Conservation (phyloP, 2,797 vertebrate species). For the Hemibagrus guttatus region DNA sequence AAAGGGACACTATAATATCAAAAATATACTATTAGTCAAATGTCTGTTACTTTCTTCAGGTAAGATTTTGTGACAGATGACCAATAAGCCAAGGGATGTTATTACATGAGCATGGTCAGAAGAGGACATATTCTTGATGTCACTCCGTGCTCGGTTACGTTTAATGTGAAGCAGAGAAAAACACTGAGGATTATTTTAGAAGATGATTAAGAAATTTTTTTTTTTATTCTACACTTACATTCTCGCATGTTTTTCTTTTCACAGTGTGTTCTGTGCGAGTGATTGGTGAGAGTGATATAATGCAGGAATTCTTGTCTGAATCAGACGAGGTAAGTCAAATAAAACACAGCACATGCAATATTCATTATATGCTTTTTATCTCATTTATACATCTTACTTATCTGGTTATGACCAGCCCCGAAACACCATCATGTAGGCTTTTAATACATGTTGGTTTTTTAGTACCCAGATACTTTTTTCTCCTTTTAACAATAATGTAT, state of each 20-base stretch:
- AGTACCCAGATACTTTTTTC: background rate
- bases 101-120: background rate
- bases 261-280: constrained; percentile 92
- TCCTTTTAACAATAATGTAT: background rate
- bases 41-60: background rate
- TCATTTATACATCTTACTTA: background rate
- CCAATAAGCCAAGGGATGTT: background rate
- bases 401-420: background rate
- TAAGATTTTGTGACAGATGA: background rate
- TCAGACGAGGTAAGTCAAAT: constrained; percentile 87
- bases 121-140: background rate
- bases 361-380: background rate
- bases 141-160: background rate
- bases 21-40: too few relatives aligned
- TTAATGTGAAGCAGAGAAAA: background rate
- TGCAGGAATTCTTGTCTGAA: constrained; percentile 97
- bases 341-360: background rate
- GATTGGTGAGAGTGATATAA: constrained; percentile 95
- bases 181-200: background rate
- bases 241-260: background rate
- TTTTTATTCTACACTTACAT: background rate
- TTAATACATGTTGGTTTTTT: background rate
- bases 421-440: background rate
- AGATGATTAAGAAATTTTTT: background rate
- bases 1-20: too few relatives aligned